These are phyloP conservation scores for Trematocara zebra DNA, from an alignment of 2,113 vertebrate species.

Conservation along the genomic window DNA sequence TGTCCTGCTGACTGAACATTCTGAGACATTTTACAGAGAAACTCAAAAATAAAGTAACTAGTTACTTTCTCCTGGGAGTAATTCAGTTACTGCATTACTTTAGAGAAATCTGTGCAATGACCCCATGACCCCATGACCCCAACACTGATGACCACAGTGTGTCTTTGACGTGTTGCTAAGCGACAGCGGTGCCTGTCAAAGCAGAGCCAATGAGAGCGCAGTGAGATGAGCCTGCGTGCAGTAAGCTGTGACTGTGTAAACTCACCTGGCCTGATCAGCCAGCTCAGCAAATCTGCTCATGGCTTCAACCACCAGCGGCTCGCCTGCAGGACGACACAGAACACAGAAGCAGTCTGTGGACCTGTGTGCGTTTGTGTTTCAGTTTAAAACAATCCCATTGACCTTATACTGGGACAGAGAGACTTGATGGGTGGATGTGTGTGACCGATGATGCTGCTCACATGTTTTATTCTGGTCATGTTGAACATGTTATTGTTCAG, in stretches of 20 bases:
- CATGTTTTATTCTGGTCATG: not conserved
- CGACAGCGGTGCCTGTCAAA: not conserved
- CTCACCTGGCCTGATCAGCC: constrained; percentile 75
- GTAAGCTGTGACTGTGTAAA: not conserved
- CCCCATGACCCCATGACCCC: not conserved
- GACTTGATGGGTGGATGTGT: not conserved
- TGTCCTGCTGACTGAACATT: accelerated
- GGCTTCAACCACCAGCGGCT: constrained; percentile 69
- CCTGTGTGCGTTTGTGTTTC: accelerated
- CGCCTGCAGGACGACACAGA: constrained; percentile 53
- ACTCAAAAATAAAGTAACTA: not conserved
- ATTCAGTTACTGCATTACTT: not conserved
- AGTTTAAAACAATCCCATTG: not conserved
- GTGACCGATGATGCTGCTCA: accelerated
- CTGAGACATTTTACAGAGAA: not conserved
- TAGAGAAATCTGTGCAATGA: not conserved
- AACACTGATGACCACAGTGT: not conserved
- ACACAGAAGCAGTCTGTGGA: not conserved
- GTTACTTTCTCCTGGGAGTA: not conserved
- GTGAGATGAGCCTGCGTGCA: not conserved
- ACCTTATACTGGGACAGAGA: not conserved
- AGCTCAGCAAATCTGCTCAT: constrained; percentile 77
- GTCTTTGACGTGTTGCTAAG: not conserved
- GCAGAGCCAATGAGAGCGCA: too few relatives aligned
- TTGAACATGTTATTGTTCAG: not conserved